Evolutionary conservation across 2,888 invertebrate species (phyloP).

Genomic region (Epirrhoe alternata): DNA sequence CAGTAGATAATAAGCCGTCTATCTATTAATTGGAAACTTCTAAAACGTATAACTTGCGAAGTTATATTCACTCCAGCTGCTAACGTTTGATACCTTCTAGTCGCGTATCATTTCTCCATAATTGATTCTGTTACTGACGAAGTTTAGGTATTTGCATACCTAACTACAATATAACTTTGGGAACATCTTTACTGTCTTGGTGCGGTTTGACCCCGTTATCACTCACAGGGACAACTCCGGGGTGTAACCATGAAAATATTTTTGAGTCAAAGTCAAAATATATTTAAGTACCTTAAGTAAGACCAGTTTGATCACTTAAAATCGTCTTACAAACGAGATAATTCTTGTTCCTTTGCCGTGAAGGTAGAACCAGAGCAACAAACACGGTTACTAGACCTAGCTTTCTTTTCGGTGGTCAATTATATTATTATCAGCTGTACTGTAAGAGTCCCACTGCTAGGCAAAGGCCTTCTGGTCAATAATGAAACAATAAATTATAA

Average conservation of each 20-base stretch:
- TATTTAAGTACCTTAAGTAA: too few relatives aligned
- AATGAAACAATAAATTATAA: too few relatives aligned
- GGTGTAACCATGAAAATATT: not conserved
- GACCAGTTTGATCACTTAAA: too few relatives aligned
- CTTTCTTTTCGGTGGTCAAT: too few relatives aligned
- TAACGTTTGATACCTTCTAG: slow-evolving; percentile 38
- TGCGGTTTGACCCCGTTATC: slow-evolving; percentile 19
- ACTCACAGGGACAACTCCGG: slow-evolving; percentile 3
- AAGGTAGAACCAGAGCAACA: too few relatives aligned
- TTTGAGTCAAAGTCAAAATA: too few relatives aligned
- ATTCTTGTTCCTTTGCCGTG: too few relatives aligned
- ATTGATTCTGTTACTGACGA: slow-evolving; percentile 53
- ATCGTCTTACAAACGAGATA: too few relatives aligned
- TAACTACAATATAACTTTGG: slow-evolving; percentile 54
- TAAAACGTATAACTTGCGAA: slow-evolving; percentile 20
- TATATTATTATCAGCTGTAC: too few relatives aligned
- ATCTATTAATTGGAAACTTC: slow-evolving; percentile 17
- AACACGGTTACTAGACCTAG: too few relatives aligned
- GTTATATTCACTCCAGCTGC: slow-evolving; percentile 42
- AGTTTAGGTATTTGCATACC: slow-evolving; percentile 59
- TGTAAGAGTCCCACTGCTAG: too few relatives aligned
- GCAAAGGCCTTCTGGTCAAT: too few relatives aligned
- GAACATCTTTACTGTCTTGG: slow-evolving; percentile 42
- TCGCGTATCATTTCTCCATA: slow-evolving; percentile 50
- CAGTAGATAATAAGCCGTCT: not conserved